Evolutionary conservation across 2,113 vertebrate genomes (phyloP), one percentile per base, ranked within the genome.

Genomic region (Pampusana beccarii): DNA sequence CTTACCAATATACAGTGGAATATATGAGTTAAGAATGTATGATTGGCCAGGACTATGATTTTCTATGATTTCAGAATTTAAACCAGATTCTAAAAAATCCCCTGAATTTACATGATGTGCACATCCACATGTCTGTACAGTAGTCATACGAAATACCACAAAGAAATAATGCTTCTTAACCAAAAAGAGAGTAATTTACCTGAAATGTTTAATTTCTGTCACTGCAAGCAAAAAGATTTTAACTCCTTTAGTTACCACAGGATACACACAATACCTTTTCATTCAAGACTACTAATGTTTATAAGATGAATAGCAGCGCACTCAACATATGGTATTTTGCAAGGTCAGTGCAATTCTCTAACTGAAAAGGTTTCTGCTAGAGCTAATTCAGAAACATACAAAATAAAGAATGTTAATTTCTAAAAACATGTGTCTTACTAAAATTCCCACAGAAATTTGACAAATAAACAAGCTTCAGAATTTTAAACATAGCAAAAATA

Each of bases 391-490:
- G 65, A 71, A 62, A 44, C 50, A 48, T 34, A 86, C 65, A 61
- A 92, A 84, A 91, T 28, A 24, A 78, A 96, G 64, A 69, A 28
- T 9, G 5, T 8, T 46, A 38, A 57, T 46, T 71, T 80, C 66
- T 90, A 73, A 83, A 91, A 95, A 31, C 13, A 84, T 75, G n/a
- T 10, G 0, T 80, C 96, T 89, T 82, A 70, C 67, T 60, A 58
- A 93, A 88, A 70, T 75, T 81, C 48, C 38, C 44, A 10, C 2
- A 46, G 34, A 91, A 98, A 97, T 74, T 73, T 95, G 96, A 97
- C 95, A 97, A 97, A 96, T 96, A 98, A 92, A 79, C 93, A 64
- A 87, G 50, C 87, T 54, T 54, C 42, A 31, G 33, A 88, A 67
- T 54, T 77, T 86, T 94, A 80, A 84, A 84, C 20, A 56, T 1